Conservation (phyloP, 92 coral and sea anemone species). For the Chrysogorgia sp. region DNA sequence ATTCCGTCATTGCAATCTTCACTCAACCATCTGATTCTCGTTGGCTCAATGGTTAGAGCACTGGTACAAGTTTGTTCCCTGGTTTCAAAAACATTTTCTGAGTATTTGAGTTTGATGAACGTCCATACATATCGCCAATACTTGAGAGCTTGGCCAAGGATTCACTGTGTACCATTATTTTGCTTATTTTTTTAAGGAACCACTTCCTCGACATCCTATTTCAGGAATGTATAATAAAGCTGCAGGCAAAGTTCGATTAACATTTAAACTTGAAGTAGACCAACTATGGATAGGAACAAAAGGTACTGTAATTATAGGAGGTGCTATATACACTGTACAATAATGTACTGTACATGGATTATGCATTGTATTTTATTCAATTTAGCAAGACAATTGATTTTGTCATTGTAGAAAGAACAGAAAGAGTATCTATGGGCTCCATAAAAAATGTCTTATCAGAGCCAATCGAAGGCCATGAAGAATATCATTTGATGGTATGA, state of each 20-base stretch:
- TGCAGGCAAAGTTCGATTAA: slow-evolving; percentile 95
- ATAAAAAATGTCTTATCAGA: slow-evolving; percentile 96
- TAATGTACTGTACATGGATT: too few species aligned
- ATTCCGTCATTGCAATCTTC: too few species aligned
- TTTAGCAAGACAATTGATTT: background rate
- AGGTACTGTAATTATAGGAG: slow-evolving; percentile 75
- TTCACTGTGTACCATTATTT: background rate
- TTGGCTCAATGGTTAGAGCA: background rate
- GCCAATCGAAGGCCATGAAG: slow-evolving; percentile 95
- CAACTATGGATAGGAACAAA: slow-evolving; percentile 99
- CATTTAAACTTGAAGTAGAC: slow-evolving; percentile 94
- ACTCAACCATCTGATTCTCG: background rate
- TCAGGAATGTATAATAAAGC: slow-evolving; percentile 98
- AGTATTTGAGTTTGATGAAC: too few species aligned
- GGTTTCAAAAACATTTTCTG: too few species aligned
- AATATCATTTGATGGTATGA: slow-evolving; percentile 94
- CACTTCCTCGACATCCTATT: slow-evolving; percentile 78
- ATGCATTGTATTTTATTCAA: too few species aligned
- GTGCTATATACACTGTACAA: too few species aligned
- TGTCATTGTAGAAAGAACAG: slow-evolving; percentile 84
- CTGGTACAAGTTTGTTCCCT: too few species aligned
- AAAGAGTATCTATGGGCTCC: slow-evolving; percentile 99
- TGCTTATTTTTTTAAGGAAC: slow-evolving; percentile 59
- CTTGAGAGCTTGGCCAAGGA: too few species aligned
- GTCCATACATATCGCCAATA: too few species aligned